These are phyloP conservation scores for Rhabdophis nuchalis DNA, from an alignment of 2,797 vertebrate genomes.

Conservation along the genomic window DNA sequence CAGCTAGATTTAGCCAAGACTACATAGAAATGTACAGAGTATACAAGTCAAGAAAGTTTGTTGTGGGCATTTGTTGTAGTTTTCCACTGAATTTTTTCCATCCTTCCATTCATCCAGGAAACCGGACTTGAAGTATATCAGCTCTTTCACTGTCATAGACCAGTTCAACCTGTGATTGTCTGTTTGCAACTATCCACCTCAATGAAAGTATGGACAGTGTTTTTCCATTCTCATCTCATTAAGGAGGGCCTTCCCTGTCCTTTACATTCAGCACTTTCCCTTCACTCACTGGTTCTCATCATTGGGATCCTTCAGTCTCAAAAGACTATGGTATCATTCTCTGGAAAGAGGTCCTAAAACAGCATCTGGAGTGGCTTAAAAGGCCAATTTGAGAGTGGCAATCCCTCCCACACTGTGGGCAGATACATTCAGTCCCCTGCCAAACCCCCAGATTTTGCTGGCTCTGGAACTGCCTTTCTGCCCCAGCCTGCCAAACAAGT, in stretches of 20 bases:
- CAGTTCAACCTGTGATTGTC: not conserved
- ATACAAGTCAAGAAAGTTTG: not conserved
- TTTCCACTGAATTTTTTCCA: not conserved
- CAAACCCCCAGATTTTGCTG: too few species aligned
- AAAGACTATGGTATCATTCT: too few species aligned
- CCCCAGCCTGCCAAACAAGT: too few species aligned
- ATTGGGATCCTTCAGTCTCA: too few species aligned
- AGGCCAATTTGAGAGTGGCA: too few species aligned
- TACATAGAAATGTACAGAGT: not conserved
- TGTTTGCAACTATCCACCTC: not conserved
- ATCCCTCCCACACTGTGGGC: too few species aligned
- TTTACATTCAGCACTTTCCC: not conserved
- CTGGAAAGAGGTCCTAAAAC: too few species aligned
- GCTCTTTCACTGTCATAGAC: not conserved
- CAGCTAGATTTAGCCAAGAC: not conserved
- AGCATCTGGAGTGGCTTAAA: too few species aligned
- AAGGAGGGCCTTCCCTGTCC: not conserved
- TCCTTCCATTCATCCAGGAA: not conserved
- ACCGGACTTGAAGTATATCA: not conserved
- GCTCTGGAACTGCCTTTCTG: too few species aligned
- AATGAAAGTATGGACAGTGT: not conserved
- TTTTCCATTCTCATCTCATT: not conserved
- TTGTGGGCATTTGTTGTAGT: not conserved
- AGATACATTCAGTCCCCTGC: too few species aligned
- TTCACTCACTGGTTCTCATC: not conserved